Evolutionary conservation across 2,797 vertebrate species (phyloP), one percentile per base, ranked within the genome.

Genomic region (Mallotus villosus): DNA sequence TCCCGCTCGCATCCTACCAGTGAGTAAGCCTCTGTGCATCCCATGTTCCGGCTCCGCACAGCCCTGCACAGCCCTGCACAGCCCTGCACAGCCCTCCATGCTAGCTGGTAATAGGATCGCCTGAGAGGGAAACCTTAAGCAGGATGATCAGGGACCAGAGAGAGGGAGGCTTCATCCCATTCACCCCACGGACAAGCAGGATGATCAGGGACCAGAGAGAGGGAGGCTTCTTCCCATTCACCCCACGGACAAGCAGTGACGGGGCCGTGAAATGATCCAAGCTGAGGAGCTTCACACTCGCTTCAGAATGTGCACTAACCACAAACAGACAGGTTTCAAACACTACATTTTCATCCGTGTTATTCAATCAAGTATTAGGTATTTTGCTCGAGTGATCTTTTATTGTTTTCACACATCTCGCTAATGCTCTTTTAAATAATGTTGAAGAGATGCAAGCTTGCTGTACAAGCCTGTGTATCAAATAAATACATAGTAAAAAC

Each of bases 1-100:
- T n/a, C n/a, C n/a, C n/a, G n/a, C n/a, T n/a, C n/a, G n/a, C 29
- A 17, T 58, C 68, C 73, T 77, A 53, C 74, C 19, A 58, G 51
- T 58, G 37, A 41, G 37, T 4, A 1, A 25, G 25, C 25, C 25
- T 49, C 37, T 66, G 8, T 49, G 25, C 16, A 59, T 37, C 34
- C 24, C 2, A 3, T 29, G 68, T 62, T 49, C 59, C 37, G 21
- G 19, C 24, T n/a, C 17, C 19, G n/a, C 17, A 22, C 22, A 37
- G 34, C 34, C 27, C 37, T 41, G 37, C 37, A 22, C 22, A 37
- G 34, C 34, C 27, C 37, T 41, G 37, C 37, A n/a, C n/a, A n/a
- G 19, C 24, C 14, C 17, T 11, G n/a, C 17, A 22, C 22, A 37
- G 34, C 34, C 27, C 37, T 41, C 11, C 37, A 41, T 41, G 37